A percentile compares a stretch with the other conserved stretches of the same genome.
Evolutionary conservation across 2,113 vertebrate species (phyloP).

Genomic region (Microtus oregoni): DNA sequence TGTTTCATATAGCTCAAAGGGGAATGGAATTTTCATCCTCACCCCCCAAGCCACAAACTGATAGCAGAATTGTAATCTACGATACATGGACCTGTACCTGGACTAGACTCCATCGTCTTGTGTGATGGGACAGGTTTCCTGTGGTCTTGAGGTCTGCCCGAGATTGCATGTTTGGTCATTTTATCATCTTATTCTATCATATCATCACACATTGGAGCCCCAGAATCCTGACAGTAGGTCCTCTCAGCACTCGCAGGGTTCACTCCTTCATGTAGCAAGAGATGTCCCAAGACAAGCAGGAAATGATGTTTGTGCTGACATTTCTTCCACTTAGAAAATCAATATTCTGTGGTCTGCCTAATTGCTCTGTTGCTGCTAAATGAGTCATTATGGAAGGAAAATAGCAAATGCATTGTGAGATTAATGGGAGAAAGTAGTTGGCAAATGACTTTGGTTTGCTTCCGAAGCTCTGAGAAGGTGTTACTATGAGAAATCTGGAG

Average conservation of each 20-base stretch:
- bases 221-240: slow-evolving; percentile 15
- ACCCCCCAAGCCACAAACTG: neutral
- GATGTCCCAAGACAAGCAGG: slow-evolving; percentile 62
- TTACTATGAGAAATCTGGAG: slow-evolving; percentile 72
- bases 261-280: slow-evolving; percentile 53
- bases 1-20: neutral
- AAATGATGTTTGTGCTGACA: slow-evolving; percentile 60
- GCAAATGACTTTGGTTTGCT: slow-evolving; percentile 80
- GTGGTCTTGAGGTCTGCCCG: neutral
- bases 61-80: neutral
- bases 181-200: neutral
- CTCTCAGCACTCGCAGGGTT: neutral
- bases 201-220: neutral
- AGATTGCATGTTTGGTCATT: neutral
- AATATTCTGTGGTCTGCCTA: slow-evolving; percentile 84
- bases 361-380: slow-evolving; percentile 86
- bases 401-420: slow-evolving; percentile 72
- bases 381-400: slow-evolving; percentile 84
- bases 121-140: neutral
- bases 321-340: slow-evolving; percentile 83
- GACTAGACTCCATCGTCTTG: neutral
- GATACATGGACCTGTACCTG: neutral
- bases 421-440: slow-evolving; percentile 80
- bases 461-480: slow-evolving; percentile 68
- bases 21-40: neutral